A percentile compares a stretch with the other conserved stretches of the same genome.
phyloP scores from a whole-genome alignment of 64 coral and sea anemone species.

The Porites lutea region DNA sequence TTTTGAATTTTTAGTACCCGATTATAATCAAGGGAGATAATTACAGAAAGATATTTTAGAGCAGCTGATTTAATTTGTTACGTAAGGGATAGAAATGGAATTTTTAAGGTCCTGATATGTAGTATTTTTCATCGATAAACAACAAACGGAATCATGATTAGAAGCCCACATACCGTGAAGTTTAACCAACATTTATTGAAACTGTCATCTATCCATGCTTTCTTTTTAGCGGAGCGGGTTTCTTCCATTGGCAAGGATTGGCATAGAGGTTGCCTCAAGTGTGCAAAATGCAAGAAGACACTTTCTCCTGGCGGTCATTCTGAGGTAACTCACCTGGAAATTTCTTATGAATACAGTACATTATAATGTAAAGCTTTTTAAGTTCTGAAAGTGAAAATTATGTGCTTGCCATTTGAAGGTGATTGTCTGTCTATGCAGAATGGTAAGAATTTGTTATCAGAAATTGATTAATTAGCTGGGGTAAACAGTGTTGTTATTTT shows the following conservation, averaged over 20 bases:
- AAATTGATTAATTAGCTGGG: not conserved
- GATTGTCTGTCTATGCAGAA: not conserved
- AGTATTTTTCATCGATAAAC: no score
- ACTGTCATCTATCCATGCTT: no score
- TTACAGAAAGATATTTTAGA: not conserved
- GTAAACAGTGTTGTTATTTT: no score
- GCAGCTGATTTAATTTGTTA: not conserved
- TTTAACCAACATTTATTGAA: not conserved
- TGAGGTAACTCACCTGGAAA: conserved; percentile 9
- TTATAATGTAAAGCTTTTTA: no score
- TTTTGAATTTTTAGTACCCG: not conserved
- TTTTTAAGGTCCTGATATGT: no score
- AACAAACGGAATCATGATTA: no score
- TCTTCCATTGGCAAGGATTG: conserved; percentile 82
- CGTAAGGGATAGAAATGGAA: no score
- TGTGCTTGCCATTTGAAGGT: not conserved
- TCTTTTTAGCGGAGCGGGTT: conserved; percentile 77
- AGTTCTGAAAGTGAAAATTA: not conserved
- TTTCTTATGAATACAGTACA: no score
- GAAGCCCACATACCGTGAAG: no score
- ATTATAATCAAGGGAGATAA: no score
- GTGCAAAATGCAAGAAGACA: conserved; percentile 78
- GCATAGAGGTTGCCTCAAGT: conserved; percentile 87
- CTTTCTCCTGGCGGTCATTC: conserved; percentile 79
- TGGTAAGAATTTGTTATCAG: not conserved